Conservation (phyloP, 2,888 invertebrate genomes). For the Eledone cirrhosa region DNA sequence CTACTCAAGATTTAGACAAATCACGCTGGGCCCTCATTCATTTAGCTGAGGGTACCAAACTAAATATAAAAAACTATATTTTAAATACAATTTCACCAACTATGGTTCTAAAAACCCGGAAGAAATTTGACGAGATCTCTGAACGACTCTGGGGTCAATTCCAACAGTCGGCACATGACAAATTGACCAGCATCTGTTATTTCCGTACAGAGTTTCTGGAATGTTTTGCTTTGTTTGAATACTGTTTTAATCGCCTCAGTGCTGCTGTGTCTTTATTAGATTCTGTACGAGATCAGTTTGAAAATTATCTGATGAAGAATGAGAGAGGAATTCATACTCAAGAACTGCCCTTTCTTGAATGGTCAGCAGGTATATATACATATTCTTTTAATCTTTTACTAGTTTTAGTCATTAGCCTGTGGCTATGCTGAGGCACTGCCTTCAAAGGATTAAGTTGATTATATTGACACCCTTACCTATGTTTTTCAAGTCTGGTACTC, state of each 20-base stretch:
- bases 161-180: background rate
- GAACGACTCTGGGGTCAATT: conserved; percentile 30
- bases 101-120: conserved; percentile 38
- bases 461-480: too few relatives aligned
- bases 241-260: conserved; percentile 50
- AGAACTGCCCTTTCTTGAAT: conserved; percentile 4
- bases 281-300: conserved; percentile 30
- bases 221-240: conserved; percentile 60
- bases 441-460: too few relatives aligned
- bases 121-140: conserved; percentile 36
- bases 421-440: too few relatives aligned
- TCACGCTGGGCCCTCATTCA: conserved; percentile 37
- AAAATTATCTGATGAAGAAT: conserved; percentile 1
- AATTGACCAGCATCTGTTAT: conserved; percentile 9
- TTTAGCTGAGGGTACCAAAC: conserved; percentile 42
- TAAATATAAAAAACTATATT: conserved; percentile 35
- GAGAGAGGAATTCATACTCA: background rate
- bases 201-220: conserved; percentile 39
- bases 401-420: too few relatives aligned
- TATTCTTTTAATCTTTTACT: too few relatives aligned
- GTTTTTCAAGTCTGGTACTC: too few relatives aligned
- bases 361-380: background rate
- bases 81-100: conserved; percentile 33
- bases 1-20: background rate
- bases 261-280: conserved; percentile 39